Base-by-base conservation (phyloP, 2,888 invertebrate species). In the Polia nebulosa region DNA sequence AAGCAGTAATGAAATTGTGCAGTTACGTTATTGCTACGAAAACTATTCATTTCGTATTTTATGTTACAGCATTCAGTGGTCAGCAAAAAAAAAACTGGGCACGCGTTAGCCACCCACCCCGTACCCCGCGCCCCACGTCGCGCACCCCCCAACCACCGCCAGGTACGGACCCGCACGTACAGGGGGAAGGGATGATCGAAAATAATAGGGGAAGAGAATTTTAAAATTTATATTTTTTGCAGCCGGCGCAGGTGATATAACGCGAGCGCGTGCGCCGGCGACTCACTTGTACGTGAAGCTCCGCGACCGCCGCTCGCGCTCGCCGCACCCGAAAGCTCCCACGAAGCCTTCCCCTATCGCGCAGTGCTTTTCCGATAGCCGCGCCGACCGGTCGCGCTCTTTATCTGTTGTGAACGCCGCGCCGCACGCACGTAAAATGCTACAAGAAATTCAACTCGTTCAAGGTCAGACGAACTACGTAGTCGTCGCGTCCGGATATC, bases 401-500 rank as follows among this genome's bases (percentile, higher is more conserved):
- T 73, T 82, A 78, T 80, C 75, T 59, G 72, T 78, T 84, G 86
- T 78, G 82, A 81, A 78, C 87, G 74, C 81, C 91, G 91, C 92
- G 90, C 88, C 89, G 89, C 87, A 87, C 90, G 89, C 85, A 92
- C 92, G 92, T 90, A 93, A 91, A 88, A 96, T 96, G 96, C 89
- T 96, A 74, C 96, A 96, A 93, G 96, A 96, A 89, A 91, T 96
- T 85, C 96, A 96, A 92, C 94, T 96, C 85, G 91, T 93, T 81
- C 95, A 95, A 88, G 95, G 95, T 83, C 96, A 96, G 92, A 92
- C 95, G 81, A 96, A 96, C 89, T 96, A 96, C 91, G 96, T 97
- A 72, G 96, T 97, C 85, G 96, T 97, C 81, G 96, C 96, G 51
- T 94, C 95, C 25, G 94, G 95, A 78, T 96, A 95, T 85, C 92